Base-by-base conservation (phyloP, 2,797 vertebrate genomes). In the Psittacula derbiana region DNA sequence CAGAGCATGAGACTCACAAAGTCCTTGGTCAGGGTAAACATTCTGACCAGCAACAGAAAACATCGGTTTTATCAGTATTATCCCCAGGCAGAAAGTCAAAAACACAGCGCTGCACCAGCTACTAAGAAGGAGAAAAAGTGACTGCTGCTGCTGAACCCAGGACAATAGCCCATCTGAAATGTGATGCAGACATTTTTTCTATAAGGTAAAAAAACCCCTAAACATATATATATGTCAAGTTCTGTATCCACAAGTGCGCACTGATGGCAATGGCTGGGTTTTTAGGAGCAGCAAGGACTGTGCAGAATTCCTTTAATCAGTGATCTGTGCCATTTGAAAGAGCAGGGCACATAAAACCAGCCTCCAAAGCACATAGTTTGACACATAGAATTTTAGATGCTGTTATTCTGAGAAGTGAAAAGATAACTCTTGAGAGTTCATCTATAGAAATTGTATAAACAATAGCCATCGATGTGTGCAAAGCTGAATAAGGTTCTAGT, bases 221-320 rank as follows among this genome's bases (percentile, higher is more conserved):
- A 58, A 24, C 15, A 6, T 58, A 8, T 7, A 33, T 33, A 11
- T 36, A 36, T 24, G 55, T 57, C 15, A 57, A 20, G 31, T 15
- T 41, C 23, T 78, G 30, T 8, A 30, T 31, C 57, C 38, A 30
- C 17, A 49, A 15, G 18, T 31, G 62, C 31, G 18, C 33, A 25
- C 8, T 14, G n/a, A 9, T 11, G 25, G n/a, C 16, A 46, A 49
- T 0, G 5, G 11, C 12, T 0, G 0, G 4, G 19, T 43, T 57
- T 84, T 50, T 38, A 75, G 49, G 43, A 69, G 24, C 61, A 65
- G 28, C 2, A 1, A 75, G 38, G 33, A 30, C 24, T 10, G 8
- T 0, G 0, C 18, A 44, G 13, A 89, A 11, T 43, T 73, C 66
- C n/a, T 70, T 31, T 52, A 76, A 78, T 44, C 71, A 49, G 16